phyloP scores from a whole-genome alignment of 2,113 vertebrate genomes.

The Notarius quadriscutis region DNA sequence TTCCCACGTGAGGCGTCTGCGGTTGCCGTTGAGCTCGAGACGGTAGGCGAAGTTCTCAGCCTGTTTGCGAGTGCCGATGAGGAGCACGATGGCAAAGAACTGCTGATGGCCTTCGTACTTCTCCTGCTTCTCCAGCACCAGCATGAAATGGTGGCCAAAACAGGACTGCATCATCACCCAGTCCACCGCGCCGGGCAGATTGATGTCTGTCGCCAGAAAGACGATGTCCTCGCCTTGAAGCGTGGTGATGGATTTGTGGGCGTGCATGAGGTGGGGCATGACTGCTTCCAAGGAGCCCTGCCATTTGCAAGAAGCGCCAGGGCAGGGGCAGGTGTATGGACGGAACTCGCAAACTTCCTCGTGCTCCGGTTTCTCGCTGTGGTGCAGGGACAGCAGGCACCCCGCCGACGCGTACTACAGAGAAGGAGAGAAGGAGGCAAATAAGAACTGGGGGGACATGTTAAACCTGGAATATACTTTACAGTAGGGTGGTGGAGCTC shows the following conservation, averaged over 20 bases:
- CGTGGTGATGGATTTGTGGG: constrained; percentile 77
- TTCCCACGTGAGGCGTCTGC: constrained; percentile 78
- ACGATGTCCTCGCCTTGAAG: constrained; percentile 80
- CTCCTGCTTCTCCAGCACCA: constrained; percentile 79
- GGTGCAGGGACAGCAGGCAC: constrained; percentile 72
- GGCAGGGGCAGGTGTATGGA: constrained; percentile 77
- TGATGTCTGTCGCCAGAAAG: constrained; percentile 78
- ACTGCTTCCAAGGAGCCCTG: constrained; percentile 75
- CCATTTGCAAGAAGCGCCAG: constrained; percentile 78
- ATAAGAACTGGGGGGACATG: not conserved
- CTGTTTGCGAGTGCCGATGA: constrained; percentile 76
- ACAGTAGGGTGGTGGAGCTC: not conserved
- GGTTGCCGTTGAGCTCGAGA: constrained; percentile 76
- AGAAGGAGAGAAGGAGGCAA: not conserved
- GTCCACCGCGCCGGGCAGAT: constrained; percentile 75
- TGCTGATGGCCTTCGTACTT: constrained; percentile 78
- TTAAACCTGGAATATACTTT: not conserved
- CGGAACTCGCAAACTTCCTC: constrained; percentile 77
- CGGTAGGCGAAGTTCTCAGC: constrained; percentile 78
- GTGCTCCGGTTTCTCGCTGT: constrained; percentile 75
- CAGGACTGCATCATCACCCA: constrained; percentile 83
- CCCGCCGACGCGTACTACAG: constrained; percentile 70
- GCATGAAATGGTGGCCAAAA: constrained; percentile 78
- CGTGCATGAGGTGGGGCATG: constrained; percentile 79
- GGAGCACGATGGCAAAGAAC: constrained; percentile 77